Evolutionary conservation across 1,140 invertebrate species (phyloP), one percentile per base, ranked within the genome.

Genomic region (Ganaspis sp.): DNA sequence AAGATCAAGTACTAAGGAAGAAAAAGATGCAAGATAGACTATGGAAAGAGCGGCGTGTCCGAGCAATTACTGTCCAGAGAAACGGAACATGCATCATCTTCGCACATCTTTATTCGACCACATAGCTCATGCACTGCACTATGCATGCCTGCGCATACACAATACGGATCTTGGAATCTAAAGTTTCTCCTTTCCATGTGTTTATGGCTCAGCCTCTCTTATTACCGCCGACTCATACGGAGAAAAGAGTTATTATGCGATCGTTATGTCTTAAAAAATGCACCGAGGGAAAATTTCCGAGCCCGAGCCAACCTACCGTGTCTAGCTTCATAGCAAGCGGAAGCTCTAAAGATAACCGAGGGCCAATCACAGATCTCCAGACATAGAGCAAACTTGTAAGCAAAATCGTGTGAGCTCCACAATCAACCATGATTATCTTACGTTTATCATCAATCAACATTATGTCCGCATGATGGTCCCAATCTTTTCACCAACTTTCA

Each of bases 31-130:
- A 12, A 72, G 21, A 72, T 74, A 80, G 78, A 79, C 76, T 75
- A 71, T 76, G 77, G 34, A 76, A 79, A 81, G 76, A 81, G 26
- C 81, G 76, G 80, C 81, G 83, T 86, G 80, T 84, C 79, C 81
- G 80, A 83, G 81, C 82, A 85, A 85, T 85, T 86, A 85, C 85
- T 81, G 77, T 79, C 80, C 71, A 78, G 78, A 84, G 81, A 81
- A 85, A 83, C 81, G 81, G 81, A 79, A 79, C 83, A 82, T 83
- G 78, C 84, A 84, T 84, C 84, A 83, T 85, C 80, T 81, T 83
- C 79, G 80, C 83, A 81, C 81, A 84, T 85, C 81, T 83, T 85
- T 83, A 84, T 81, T 81, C 78, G 76, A 79, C 75, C 76, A 75
- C 78, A 74, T 79, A 79, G 79, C 79, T 81, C 79, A 81, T 80